These are phyloP conservation scores for Galeopsomyia nigrocyanea DNA, from an alignment of 2,888 invertebrate genomes.

Conservation along the genomic window DNA sequence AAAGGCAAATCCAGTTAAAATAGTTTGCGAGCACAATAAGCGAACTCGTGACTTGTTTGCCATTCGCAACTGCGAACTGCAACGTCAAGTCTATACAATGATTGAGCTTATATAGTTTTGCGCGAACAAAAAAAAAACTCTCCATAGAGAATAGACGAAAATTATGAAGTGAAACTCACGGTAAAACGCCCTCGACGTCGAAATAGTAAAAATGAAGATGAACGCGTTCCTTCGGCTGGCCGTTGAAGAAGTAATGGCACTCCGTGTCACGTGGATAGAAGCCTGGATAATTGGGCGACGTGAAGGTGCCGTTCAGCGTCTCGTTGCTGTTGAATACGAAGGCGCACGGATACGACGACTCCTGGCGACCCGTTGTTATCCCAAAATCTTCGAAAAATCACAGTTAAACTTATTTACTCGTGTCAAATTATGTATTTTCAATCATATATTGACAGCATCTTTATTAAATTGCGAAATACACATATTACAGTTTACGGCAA, in stretches of 20 bases:
- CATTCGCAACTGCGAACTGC: too few species aligned
- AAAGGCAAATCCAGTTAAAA: too few species aligned
- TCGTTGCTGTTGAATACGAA: constrained; percentile 90
- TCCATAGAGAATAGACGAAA: constrained; percentile 37
- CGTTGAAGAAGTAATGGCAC: constrained; percentile 93
- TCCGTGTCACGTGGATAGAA: constrained; percentile 90
- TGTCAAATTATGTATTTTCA: neutral
- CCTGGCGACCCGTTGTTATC: constrained; percentile 84
- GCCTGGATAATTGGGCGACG: constrained; percentile 92
- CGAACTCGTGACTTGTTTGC: too few species aligned
- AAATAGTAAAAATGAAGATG: constrained; percentile 90
- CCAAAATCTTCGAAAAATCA: constrained; percentile 83
- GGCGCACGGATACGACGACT: constrained; percentile 84
- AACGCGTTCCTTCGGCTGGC: constrained; percentile 82
- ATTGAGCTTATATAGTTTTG: too few species aligned
- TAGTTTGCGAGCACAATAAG: too few species aligned
- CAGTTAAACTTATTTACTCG: neutral
- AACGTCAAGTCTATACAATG: too few species aligned
- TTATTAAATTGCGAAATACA: too few species aligned
- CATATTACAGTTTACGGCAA: too few species aligned
- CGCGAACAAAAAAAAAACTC: too few species aligned
- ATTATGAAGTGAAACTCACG: constrained; percentile 77
- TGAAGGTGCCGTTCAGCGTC: constrained; percentile 84
- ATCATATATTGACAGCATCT: too few species aligned
- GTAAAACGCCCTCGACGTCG: constrained; percentile 93